Evolutionary conservation across 2,113 vertebrate genomes (phyloP), one percentile per base, ranked within the genome.

Genomic region (Eira barbara): DNA sequence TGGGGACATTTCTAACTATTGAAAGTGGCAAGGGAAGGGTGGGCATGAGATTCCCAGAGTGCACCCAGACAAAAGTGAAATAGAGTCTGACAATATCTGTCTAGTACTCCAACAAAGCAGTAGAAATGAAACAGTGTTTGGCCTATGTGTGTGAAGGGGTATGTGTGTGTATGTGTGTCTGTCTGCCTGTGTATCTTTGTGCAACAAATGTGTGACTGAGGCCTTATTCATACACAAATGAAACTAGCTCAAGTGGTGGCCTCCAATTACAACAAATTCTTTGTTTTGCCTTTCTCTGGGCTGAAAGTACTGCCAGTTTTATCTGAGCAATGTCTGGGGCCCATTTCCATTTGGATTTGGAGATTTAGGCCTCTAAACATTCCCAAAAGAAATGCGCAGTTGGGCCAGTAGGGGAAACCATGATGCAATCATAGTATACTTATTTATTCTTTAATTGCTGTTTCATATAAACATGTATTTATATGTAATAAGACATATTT

Each of bases 261-360:
- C 45, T 96, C 69, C 85, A 92, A 14, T 47, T 82, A 27, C 29
- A 96, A 95, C 87, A 36, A 79, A 8, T n/a, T 49, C 45, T 83
- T 82, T 87, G 59, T 83, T 93, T 95, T 95, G 42, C 47, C 36
- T 74, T 94, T 85, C 15, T 89, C n/a, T 85, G 76, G 27, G 6
- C 39, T 39, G 21, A 78, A 95, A 91, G 31, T 57, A 74, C 79
- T 49, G 42, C 95, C 65, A 57, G 0, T 91, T 61, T 55, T 94
- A 80, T 93, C 34, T 85, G 80, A 95, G 85, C 63, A 93, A 31
- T 73, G 92, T 94, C 71, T 95, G n/a, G 52, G 89, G 27, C 42
- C 76, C 39, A 23, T 95, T 91, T 91, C 78, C 94, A 29, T 74
- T 81, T 89, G 59, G 52, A 89, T 89, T 71, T 91, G 59, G 65